These are phyloP conservation scores for Lycopodina hypogea DNA, from an alignment of 37 sponge, comb jelly and placozoan genomes.

Conservation along the genomic window DNA sequence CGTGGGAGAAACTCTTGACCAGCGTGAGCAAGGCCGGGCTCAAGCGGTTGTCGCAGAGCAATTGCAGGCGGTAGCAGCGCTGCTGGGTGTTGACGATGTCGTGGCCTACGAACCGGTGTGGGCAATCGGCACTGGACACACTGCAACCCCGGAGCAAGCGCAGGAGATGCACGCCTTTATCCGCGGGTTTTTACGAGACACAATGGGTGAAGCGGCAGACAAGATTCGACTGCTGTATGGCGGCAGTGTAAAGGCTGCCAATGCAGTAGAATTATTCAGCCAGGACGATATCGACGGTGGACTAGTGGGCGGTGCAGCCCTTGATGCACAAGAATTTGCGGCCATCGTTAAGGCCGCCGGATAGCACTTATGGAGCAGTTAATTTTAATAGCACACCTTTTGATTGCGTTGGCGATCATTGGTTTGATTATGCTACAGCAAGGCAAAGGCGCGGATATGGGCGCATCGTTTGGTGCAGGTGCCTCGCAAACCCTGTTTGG, in stretches of 20 bases:
- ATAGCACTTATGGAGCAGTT: too few species aligned
- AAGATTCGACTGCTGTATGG: constrained; percentile 63
- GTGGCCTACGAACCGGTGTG: constrained; percentile 84
- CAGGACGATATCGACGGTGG: too few species aligned
- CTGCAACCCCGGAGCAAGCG: constrained; percentile 29
- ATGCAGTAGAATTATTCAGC: not conserved
- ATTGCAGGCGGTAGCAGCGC: constrained; percentile 20
- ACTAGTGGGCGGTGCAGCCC: too few species aligned
- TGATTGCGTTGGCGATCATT: too few species aligned
- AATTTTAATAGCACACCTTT: too few species aligned
- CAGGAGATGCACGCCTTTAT: constrained; percentile 54
- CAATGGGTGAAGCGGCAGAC: constrained; percentile 31
- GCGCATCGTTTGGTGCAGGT: too few species aligned
- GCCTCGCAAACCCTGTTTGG: too few species aligned
- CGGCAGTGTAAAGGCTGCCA: constrained; percentile 23
- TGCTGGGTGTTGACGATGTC: constrained; percentile 22
- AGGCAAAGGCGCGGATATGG: too few species aligned
- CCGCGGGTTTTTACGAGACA: too few species aligned
- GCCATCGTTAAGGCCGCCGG: too few species aligned
- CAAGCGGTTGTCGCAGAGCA: constrained; percentile 41
- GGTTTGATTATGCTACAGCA: too few species aligned
- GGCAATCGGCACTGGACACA: constrained; percentile 78
- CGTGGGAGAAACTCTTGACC: constrained; percentile 60
- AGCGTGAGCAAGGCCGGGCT: constrained; percentile 55
- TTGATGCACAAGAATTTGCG: too few species aligned